Base-by-base conservation (phyloP, 2,113 vertebrate species). In the Aegithalos caudatus region DNA sequence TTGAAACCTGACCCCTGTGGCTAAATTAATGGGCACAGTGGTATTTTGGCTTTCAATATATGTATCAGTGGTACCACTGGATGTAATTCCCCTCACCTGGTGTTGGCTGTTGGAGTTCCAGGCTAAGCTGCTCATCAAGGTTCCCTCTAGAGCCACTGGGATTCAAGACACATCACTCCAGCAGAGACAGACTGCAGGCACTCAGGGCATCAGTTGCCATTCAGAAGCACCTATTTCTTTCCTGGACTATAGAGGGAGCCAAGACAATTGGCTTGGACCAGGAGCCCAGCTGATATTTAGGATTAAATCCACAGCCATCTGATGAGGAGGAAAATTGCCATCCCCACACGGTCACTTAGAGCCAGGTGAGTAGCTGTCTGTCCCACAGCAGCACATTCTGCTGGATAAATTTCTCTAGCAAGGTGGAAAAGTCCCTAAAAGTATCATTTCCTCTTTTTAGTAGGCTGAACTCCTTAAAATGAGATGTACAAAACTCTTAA, bases 241-340 rank as follows among this genome's bases (percentile, higher is more conserved):
- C n/a, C 60, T 79, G 10, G 15, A n/a, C 92, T 71, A 78, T 24
- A 95, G 95, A 91, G 86, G 94, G 79, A 95, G 82, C 82, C 71
- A 86, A 61, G 85, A 35, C 73, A 95, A 67, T 54, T 73, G 54
- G 3, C 64, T 83, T 88, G 82, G 28, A 50, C 58, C 37, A 79
- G 40, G 48, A 90, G 15, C 20, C 17, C 48, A 10, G 81, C 10
- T 81, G 79, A 53, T 42, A 18, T 33, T 90, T 40, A 29, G n/a
- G 31, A 79, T 25, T 81, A 19, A 53, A 79, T 62, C 79, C 33
- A 35, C 66, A 79, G 38, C 28, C 51, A 31, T 35, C 45, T 58
- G 54, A 66, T 45, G 53, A 81, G 57, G 79, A 87, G n/a, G 48
- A 38, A 57, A 69, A 69, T 17, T 42, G 11, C 24, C 53, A 24